Conservation (phyloP, 1,140 invertebrate species). For the Riptortus pedestris region DNA sequence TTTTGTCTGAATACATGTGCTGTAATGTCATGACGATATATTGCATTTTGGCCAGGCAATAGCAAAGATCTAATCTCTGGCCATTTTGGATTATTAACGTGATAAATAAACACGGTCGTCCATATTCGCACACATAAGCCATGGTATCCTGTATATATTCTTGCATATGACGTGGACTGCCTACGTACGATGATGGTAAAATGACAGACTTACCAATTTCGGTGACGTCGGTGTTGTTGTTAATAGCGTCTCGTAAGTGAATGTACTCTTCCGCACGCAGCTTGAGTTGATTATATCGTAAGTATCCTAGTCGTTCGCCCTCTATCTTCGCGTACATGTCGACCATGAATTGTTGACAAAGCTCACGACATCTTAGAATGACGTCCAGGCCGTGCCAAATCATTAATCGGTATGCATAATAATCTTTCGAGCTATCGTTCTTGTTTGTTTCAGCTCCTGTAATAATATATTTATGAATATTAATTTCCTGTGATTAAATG, state of each 20-base stretch:
- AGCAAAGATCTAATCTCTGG: slow-evolving; percentile 32
- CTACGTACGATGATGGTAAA: slow-evolving; percentile 38
- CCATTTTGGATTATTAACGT: slow-evolving; percentile 44
- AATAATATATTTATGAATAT: no score
- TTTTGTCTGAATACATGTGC: slow-evolving; percentile 28
- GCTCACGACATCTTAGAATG: slow-evolving; percentile 32
- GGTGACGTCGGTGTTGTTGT: slow-evolving; percentile 5
- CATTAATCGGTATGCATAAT: no score
- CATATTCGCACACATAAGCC: slow-evolving; percentile 40
- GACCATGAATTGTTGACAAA: slow-evolving; percentile 38
- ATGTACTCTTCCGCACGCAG: no score
- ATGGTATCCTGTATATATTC: slow-evolving; percentile 42
- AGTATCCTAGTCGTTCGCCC: slow-evolving; percentile 37
- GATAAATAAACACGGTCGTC: slow-evolving; percentile 39
- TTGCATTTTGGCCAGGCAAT: slow-evolving; percentile 32
- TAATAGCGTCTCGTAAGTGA: slow-evolving; percentile 37
- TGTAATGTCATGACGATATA: slow-evolving; percentile 28
- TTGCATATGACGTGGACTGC: slow-evolving; percentile 39
- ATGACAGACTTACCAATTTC: slow-evolving; percentile 27
- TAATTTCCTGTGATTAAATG: no score
- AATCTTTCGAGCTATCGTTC: no score
- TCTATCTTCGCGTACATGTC: slow-evolving; percentile 43
- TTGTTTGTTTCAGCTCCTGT: no score
- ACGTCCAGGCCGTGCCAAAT: no score
- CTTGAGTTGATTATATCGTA: slow-evolving; percentile 39